These are phyloP conservation scores for Helostoma temminkii DNA, from an alignment of 2,797 vertebrate species.

Conservation along the genomic window DNA sequence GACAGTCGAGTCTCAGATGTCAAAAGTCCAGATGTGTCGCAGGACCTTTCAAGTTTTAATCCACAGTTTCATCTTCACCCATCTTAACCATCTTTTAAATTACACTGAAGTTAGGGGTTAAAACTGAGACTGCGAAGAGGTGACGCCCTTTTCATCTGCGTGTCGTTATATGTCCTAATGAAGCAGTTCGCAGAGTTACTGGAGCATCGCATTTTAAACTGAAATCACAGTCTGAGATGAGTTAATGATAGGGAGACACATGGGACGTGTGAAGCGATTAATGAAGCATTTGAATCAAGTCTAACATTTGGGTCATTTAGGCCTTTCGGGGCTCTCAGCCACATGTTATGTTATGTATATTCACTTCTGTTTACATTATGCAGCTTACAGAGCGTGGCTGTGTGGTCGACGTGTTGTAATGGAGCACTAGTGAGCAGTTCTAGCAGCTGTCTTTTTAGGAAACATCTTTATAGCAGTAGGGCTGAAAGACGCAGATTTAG, in stretches of 20 bases:
- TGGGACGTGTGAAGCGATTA: slow-evolving; percentile 6
- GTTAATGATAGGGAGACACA: neutral
- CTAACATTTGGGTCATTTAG: slow-evolving; percentile 1
- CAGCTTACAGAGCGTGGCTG: too few relatives aligned
- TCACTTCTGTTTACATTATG: neutral
- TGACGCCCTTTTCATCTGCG: slow-evolving; percentile 3
- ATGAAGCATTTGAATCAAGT: slow-evolving; percentile 9
- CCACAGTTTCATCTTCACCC: slow-evolving; percentile 19
- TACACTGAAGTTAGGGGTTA: slow-evolving; percentile 1
- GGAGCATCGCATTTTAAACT: slow-evolving; percentile 4
- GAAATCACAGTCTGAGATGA: slow-evolving; percentile 21
- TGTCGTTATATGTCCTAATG: slow-evolving; percentile 12
- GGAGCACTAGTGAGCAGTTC: neutral
- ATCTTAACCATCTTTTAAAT: slow-evolving; percentile 13
- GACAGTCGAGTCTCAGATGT: slow-evolving; percentile 38
- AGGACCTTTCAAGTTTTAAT: slow-evolving; percentile 40
- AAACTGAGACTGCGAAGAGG: neutral
- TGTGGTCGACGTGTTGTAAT: neutral
- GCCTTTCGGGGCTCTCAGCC: neutral
- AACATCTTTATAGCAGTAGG: neutral
- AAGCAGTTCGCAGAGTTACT: slow-evolving; percentile 3
- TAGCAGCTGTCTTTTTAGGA: neutral
- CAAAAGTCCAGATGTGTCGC: slow-evolving; percentile 56
- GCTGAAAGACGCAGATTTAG: too few relatives aligned
- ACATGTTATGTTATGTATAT: neutral